phyloP scores from a whole-genome alignment of 2,797 vertebrate species.

The Arrhamphus sclerolepis region DNA sequence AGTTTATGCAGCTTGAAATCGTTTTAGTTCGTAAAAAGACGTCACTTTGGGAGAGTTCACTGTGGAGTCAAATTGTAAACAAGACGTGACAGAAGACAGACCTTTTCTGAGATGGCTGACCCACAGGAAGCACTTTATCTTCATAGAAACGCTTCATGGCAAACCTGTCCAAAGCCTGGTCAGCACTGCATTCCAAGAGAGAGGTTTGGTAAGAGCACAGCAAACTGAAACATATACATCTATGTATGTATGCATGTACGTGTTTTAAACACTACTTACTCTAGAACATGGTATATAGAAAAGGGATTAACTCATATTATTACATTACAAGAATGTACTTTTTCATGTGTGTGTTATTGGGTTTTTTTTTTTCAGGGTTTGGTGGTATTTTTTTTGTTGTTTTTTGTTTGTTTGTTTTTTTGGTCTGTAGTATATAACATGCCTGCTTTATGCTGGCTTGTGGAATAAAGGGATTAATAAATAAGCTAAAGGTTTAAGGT shows the following conservation, averaged over 20 bases:
- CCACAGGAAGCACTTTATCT: conserved; percentile 96
- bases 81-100: conserved; percentile 71
- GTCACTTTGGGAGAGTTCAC: conserved; percentile 21
- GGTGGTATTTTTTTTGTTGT: too few species aligned
- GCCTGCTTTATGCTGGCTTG: neutral
- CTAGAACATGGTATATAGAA: too few species aligned
- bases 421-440: neutral
- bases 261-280: neutral
- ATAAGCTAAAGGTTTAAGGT: neutral
- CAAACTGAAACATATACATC: neutral
- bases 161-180: conserved; percentile 97
- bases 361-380: too few species aligned
- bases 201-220: neutral
- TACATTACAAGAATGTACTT: too few species aligned
- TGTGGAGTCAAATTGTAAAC: conserved; percentile 33
- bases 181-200: conserved; percentile 80
- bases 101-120: conserved; percentile 97
- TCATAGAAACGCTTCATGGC: conserved; percentile 99
- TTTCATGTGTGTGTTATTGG: too few species aligned
- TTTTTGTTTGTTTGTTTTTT: neutral
- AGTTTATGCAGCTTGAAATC: conserved; percentile 1
- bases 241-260: too few species aligned
- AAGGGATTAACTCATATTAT: too few species aligned
- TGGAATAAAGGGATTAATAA: neutral
- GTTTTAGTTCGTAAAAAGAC: neutral